A percentile compares a stretch with the other conserved stretches of the same genome.
Conservation (phyloP, 2,888 invertebrate genomes). For the Ennomos erosarius region DNA sequence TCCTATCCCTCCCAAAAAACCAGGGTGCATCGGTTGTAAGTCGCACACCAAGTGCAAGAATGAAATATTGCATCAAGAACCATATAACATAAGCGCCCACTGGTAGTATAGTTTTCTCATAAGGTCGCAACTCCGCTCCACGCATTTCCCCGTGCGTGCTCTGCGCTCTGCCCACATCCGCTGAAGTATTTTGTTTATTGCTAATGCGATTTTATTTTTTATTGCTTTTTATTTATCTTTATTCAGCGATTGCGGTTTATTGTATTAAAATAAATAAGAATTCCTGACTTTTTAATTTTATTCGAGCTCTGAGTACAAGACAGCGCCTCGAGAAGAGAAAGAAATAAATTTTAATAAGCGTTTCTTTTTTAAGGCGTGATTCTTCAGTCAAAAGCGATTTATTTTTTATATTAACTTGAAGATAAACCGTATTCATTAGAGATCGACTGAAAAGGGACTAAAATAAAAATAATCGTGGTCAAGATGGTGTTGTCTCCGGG, state of each 20-base stretch:
- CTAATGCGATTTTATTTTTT: slow-evolving; percentile 86
- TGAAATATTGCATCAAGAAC: no score
- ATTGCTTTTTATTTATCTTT: slow-evolving; percentile 85
- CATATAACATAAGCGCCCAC: not conserved
- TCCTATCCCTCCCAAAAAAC: no score
- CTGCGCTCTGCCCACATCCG: slow-evolving; percentile 82
- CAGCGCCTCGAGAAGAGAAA: slow-evolving; percentile 81
- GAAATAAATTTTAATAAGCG: slow-evolving; percentile 86
- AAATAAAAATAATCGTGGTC: slow-evolving; percentile 80
- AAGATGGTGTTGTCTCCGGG: slow-evolving; percentile 79
- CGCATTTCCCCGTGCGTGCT: slow-evolving; percentile 65
- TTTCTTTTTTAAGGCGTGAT: slow-evolving; percentile 85
- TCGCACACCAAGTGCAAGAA: no score
- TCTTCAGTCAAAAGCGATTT: slow-evolving; percentile 85
- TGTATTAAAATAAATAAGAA: slow-evolving; percentile 86
- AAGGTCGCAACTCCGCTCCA: slow-evolving; percentile 56
- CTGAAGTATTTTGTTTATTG: slow-evolving; percentile 86
- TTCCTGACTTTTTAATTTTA: slow-evolving; percentile 85
- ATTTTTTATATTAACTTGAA: slow-evolving; percentile 84
- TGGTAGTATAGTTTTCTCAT: slow-evolving; percentile 6
- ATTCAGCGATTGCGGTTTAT: slow-evolving; percentile 86
- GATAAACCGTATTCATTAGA: slow-evolving; percentile 85
- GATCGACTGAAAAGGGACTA: slow-evolving; percentile 82
- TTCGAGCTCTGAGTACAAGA: slow-evolving; percentile 81
- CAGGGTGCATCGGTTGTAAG: no score